These are phyloP conservation scores for Drosophila neonasuta DNA, from an alignment of 2,888 invertebrate genomes.

Conservation along the genomic window DNA sequence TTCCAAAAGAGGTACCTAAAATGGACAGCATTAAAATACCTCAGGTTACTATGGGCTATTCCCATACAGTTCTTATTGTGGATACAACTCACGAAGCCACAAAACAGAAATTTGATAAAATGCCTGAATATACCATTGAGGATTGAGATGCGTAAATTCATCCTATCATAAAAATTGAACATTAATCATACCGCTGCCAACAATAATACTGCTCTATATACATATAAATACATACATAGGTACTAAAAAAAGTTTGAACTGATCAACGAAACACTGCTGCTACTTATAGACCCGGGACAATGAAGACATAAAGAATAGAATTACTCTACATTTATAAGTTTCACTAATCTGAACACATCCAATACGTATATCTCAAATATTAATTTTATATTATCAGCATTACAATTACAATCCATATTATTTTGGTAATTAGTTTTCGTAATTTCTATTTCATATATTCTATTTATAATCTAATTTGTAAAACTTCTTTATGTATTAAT, in stretches of 20 bases:
- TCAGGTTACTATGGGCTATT: conserved; percentile 91
- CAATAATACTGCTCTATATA: conserved; percentile 69
- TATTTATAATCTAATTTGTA: conserved; percentile 39
- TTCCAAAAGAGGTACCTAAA: conserved; percentile 92
- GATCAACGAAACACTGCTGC: conserved; percentile 75
- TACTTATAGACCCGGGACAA: conserved; percentile 49
- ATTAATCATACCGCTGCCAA: conserved; percentile 67
- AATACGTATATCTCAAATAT: conserved; percentile 61
- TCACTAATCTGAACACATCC: conserved; percentile 22
- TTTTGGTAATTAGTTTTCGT: conserved; percentile 46
- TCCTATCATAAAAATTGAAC: conserved; percentile 29
- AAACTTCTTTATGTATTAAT: conserved; percentile 41
- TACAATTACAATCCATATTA: conserved; percentile 24
- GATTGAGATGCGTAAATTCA: conserved; percentile 64
- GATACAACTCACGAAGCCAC: conserved; percentile 84
- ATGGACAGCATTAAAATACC: conserved; percentile 90
- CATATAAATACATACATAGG: conserved; percentile 38
- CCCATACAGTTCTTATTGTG: conserved; percentile 89
- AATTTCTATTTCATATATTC: conserved; percentile 63
- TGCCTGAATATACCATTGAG: conserved; percentile 83
- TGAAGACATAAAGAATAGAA: conserved; percentile 27
- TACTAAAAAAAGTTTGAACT: conserved; percentile 60
- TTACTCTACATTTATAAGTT: conserved; percentile 56
- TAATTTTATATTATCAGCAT: conserved; percentile 36
- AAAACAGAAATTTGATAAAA: conserved; percentile 83